Evolutionary conservation across 2,888 invertebrate genomes (phyloP), one percentile per base, ranked within the genome.

Genomic region (Orthonychiurus folsomi): DNA sequence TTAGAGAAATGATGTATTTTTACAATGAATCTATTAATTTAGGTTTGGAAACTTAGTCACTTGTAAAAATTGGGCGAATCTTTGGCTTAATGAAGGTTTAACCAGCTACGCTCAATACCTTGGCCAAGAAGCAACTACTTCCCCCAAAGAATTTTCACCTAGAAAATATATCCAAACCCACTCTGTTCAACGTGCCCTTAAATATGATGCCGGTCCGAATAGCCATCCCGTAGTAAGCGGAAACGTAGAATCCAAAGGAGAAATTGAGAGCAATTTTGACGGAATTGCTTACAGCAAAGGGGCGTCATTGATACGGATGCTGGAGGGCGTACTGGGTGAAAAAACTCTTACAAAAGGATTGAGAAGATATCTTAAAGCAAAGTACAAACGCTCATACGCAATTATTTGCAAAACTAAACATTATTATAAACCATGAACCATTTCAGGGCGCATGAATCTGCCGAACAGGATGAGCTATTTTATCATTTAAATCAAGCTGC

Each of bases 31-130:
- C n/a, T n/a, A n/a, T n/a, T n/a, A n/a, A n/a, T n/a, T n/a, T n/a
- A 58, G 58, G 58, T 59, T 62, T 54, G 62, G 62, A 25, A 59
- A 62, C 52, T 47, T 59, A 2, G 62, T 62, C 2, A 62, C 62
- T 27, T 62, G 62, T 37, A 59, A 59, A 26, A 58, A 12, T 2
- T 62, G 62, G 62, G 18, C 48, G 3, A 1, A 48, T 1, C 28
- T 61, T 21, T 61, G 56, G 56, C 50, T 61, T 18, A 61, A 61
- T 20, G 61, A 61, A 56, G 61, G 61, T 1, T 56, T 61, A 2
- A 54, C 61, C 1, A 56, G 56, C 21, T 61, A 56, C 18, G 12
- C 56, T 15, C 21, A 15, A 3, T 12, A 2, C 3, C 3, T 56
- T 9, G 56, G 48, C 1, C 9, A 50, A 2, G 24, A 56, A 3